Base-by-base conservation (phyloP, 2,113 vertebrate genomes). In the Bufo bufo region DNA sequence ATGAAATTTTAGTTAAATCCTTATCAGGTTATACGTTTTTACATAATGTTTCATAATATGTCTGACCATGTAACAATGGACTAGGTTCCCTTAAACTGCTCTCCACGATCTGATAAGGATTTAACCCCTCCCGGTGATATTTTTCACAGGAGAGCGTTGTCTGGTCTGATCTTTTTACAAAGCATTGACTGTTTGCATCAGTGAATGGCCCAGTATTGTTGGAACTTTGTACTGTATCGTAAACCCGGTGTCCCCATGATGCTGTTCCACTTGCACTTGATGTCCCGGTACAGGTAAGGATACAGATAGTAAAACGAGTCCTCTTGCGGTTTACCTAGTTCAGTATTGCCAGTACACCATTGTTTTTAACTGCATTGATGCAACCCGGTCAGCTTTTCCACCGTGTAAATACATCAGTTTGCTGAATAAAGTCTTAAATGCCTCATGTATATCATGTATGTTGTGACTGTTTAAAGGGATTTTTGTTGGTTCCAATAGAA, bases 401-500 rank as follows among this genome's bases (percentile, higher is more conserved):
- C 91, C 95, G 92, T 96, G 94, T 96, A 96, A 95, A 96, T 95
- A 96, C 93, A 95, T 90, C 91, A 93, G 95, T 95, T 95, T 95
- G 94, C 94, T 92, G 94, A 96, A 96, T 96, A 96, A 96, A 96
- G 92, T 96, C 95, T 96, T 95, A 96, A 96, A 95, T 94, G 95
- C 94, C 85, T 94, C 49, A 61, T 77, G 72, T 84, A 94, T 93
- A 94, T 94, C 17, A 50, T 59, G 56, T 77, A 94, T 93, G 95
- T 94, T 94, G 92, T 93, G 88, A 91, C 56, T 88, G 85, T 69
- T 90, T 88, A 89, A 80, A 87, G 82, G 47, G 88, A 47, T 91
- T 87, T 85, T 75, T 43, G 84, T 90, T 91, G 90, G 91, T 92
- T 93, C 89, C 66, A 92, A 72, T 82, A 91, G 89, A 85, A 89